Percentiles rank a stretch among this genome's conserved stretches.
These are phyloP conservation scores for Proales similis DNA, from an alignment of 1,140 invertebrate genomes.

Conservation along the genomic window DNA sequence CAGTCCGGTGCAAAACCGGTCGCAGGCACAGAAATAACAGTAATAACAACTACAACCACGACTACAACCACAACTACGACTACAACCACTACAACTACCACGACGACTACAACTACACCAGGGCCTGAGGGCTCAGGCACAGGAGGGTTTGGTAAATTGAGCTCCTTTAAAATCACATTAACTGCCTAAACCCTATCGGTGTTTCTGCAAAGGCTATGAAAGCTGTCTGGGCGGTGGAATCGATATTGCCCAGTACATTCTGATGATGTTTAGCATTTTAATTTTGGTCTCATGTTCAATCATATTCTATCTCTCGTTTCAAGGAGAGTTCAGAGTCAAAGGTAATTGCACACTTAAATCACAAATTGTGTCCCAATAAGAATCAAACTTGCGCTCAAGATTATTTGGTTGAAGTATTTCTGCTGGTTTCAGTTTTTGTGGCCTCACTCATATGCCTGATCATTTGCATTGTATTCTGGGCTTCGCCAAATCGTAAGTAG, in stretches of 20 bases:
- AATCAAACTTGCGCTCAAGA: no score
- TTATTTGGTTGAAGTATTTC: conserved; percentile 22
- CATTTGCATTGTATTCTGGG: conserved; percentile 22
- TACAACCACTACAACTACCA: no score
- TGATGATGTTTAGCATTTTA: conserved; percentile 11
- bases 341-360: background rate
- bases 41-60: conserved; percentile 18
- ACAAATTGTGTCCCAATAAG: background rate
- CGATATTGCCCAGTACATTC: conserved; percentile 27
- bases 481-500: conserved; percentile 25
- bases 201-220: no score
- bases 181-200: background rate
- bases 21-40: background rate
- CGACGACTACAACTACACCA: conserved; percentile 5
- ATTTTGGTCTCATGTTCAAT: conserved; percentile 13
- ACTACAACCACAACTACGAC: conserved; percentile 1
- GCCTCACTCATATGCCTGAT: conserved; percentile 11
- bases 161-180: background rate
- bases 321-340: background rate
- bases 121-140: no score
- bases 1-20: background rate
- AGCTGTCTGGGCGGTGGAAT: conserved; percentile 13
- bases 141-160: background rate
- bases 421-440: background rate
- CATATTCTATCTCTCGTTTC: conserved; percentile 29